Evolutionary conservation across 2,888 invertebrate genomes (phyloP).

Genomic region (Crepidodera aurea): DNA sequence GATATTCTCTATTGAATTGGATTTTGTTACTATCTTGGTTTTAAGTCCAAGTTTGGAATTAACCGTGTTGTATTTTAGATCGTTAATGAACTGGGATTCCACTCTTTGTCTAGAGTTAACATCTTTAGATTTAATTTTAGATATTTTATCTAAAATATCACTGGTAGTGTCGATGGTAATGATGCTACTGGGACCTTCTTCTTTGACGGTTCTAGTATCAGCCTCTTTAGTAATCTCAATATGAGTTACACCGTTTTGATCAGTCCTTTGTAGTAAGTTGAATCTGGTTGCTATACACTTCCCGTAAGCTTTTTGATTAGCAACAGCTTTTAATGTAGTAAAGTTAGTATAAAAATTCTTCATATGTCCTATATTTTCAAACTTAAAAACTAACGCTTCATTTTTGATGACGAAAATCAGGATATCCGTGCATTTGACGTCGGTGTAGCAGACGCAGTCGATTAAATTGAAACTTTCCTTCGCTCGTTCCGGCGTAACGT

Average conservation of each 20-base stretch:
- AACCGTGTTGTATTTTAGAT: slow-evolving; percentile 44
- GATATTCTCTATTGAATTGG: slow-evolving; percentile 53
- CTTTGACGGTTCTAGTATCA: slow-evolving; percentile 27
- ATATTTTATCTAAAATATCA: slow-evolving; percentile 34
- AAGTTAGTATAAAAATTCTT: slow-evolving; percentile 58
- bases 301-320: slow-evolving; percentile 57
- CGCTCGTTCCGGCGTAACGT: slow-evolving; percentile 6
- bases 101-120: slow-evolving; percentile 47
- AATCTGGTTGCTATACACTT: slow-evolving; percentile 52
- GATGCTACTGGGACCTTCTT: slow-evolving; percentile 51
- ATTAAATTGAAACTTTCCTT: slow-evolving; percentile 58
- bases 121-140: slow-evolving; percentile 41
- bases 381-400: slow-evolving; percentile 59
- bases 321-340: slow-evolving; percentile 59
- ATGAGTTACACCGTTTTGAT: slow-evolving; percentile 64
- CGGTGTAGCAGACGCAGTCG: slow-evolving; percentile 61
- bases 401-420: slow-evolving; percentile 58
- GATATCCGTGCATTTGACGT: slow-evolving; percentile 58
- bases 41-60: slow-evolving; percentile 43
- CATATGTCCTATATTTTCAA: slow-evolving; percentile 52
- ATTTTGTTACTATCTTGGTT: slow-evolving; percentile 43
- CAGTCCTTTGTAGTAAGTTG: slow-evolving; percentile 62
- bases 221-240: slow-evolving; percentile 59
- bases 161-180: slow-evolving; percentile 60
- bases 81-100: slow-evolving; percentile 42